phyloP scores from a whole-genome alignment of 2,888 invertebrate genomes.

The Trypoxylon attenuatum region DNA sequence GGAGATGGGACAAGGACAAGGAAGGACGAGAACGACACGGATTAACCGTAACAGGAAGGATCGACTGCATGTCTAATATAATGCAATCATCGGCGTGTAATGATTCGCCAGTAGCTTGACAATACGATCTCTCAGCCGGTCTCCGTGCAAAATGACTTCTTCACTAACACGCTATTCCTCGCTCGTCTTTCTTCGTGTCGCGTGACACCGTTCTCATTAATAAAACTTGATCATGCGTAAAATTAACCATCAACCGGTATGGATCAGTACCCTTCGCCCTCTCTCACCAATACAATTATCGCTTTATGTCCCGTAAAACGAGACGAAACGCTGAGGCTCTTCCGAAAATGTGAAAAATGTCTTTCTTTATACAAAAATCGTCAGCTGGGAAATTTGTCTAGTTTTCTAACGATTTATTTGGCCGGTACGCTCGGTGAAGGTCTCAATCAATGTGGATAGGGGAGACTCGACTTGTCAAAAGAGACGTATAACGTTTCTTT shows the following conservation, averaged over 20 bases:
- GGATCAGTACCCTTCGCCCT: conserved; percentile 31
- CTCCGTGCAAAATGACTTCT: conserved; percentile 48
- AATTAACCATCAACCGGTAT: conserved; percentile 67
- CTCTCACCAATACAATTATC: conserved; percentile 43
- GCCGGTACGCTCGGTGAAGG: too few species aligned
- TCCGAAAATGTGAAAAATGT: neutral
- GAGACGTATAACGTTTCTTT: too few species aligned
- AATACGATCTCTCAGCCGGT: conserved; percentile 42
- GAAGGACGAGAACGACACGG: conserved; percentile 43
- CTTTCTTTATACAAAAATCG: too few species aligned
- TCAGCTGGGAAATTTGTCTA: too few species aligned
- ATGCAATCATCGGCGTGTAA: conserved; percentile 68
- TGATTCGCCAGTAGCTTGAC: conserved; percentile 48
- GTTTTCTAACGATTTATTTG: too few species aligned
- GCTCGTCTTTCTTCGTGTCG: conserved; percentile 54
- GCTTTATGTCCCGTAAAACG: conserved; percentile 44
- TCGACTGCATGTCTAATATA: conserved; percentile 67
- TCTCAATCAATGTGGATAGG: too few species aligned
- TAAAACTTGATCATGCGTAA: conserved; percentile 71
- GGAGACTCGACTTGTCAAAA: too few species aligned
- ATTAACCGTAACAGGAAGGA: conserved; percentile 66
- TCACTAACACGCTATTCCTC: conserved; percentile 48
- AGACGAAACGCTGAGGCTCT: conserved; percentile 4
- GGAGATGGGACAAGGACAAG: conserved; percentile 9
- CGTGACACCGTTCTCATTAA: conserved; percentile 59